A percentile compares a stretch with the other conserved stretches of the same genome.
These are phyloP conservation scores for Strongylocentrotus purpuratus DNA, from an alignment of 35 echinoderm and acorn worm genomes.

Conservation along the genomic window DNA sequence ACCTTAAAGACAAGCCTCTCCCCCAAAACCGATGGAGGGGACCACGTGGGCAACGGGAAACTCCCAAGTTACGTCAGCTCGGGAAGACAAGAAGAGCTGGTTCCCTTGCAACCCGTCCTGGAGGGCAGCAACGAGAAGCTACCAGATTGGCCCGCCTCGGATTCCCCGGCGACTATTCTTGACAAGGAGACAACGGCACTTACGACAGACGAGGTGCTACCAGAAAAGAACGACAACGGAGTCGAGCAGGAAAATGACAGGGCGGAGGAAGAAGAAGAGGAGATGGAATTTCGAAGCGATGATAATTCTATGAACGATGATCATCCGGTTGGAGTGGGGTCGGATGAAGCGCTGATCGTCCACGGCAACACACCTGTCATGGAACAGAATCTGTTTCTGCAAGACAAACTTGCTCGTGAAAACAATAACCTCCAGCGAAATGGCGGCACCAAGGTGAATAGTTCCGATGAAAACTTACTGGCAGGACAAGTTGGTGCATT, in stretches of 20 bases:
- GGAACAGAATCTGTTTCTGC: conserved; percentile 40
- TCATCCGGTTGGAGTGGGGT: neutral
- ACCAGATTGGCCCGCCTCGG: neutral
- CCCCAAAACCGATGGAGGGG: neutral
- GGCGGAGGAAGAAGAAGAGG: neutral
- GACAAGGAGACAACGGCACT: conserved; percentile 24
- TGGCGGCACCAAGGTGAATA: conserved; percentile 6
- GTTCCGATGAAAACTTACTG: conserved; percentile 11
- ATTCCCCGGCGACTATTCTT: neutral
- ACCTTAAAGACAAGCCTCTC: neutral
- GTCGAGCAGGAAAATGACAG: neutral
- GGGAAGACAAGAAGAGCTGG: conserved; percentile 9
- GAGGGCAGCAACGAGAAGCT: conserved; percentile 4
- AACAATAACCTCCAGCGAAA: conserved; percentile 44
- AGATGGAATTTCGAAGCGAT: neutral
- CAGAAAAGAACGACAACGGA: neutral
- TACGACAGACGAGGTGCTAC: neutral
- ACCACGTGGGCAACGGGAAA: conserved; percentile 45
- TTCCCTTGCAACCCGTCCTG: neutral
- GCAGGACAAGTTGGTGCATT: neutral
- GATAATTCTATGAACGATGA: neutral
- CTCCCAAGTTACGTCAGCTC: neutral
- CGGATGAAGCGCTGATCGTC: conserved; percentile 42
- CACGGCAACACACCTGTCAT: conserved; percentile 22
- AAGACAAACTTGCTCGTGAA: conserved; percentile 20